Evolutionary conservation across 2,113 vertebrate species (phyloP), one percentile per base, ranked within the genome.

Genomic region (Felis chaus): DNA sequence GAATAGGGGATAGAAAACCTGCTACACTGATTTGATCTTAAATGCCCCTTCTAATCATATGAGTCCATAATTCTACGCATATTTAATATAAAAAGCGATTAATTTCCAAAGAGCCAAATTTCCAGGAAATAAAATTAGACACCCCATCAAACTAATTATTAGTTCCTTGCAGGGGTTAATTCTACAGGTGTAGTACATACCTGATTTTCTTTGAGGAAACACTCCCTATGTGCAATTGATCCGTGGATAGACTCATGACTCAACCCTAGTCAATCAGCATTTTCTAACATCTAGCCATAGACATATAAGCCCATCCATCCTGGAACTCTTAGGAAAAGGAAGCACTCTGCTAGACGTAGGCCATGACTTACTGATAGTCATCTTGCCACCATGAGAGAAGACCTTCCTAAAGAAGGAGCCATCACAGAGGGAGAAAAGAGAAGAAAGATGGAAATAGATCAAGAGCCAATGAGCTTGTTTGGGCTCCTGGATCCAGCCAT

Each of bases 41-140:
- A 69, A 73, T 53, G 45, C 50, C 8, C 50, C 31, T 80, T 57
- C 66, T 80, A 27, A 25, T 92, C 36, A 25, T 5, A 7, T 39
- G 91, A 83, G 10, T 74, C 69, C 45, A 29, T 74, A 61, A 86
- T 27, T 85, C 41, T 78, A 1, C 76, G 5, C 69, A 65, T 50
- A 57, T 78, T 89, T 85, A 79, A 89, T 36, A 65, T 9, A 73
- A 88, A 92, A 50, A 53, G 36, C n/a, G 80, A 63, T 91, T 96
- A 41, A 66, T 25, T 89, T 74, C 33, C 23, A 63, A 80, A 86
- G 90, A 84, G 16, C 61, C 65, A 90, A 21, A 18, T 45, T 39
- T 55, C 48, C 65, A 81, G 78, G 36, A 94, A 93, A 86, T 91
- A 69, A 79, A 83, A 25, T 87, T 71, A 87, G 57, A 71, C 29